A percentile compares a stretch with the other conserved stretches of the same genome.
These are phyloP conservation scores for Papilio dardanus DNA, from an alignment of 1,140 invertebrate species.

Conservation along the genomic window DNA sequence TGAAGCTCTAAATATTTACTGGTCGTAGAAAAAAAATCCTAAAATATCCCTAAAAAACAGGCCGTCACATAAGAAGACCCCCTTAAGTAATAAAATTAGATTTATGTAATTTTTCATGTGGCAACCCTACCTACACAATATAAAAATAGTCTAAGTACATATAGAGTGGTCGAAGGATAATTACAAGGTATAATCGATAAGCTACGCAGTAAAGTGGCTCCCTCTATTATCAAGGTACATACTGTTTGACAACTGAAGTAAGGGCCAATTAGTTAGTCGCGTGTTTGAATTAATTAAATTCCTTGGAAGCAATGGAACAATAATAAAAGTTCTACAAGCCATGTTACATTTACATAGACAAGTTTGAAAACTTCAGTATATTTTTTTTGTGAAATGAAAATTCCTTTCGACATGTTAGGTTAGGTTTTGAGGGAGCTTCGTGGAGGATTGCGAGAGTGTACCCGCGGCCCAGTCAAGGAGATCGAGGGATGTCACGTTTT, in stretches of 20 bases:
- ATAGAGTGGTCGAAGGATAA: not conserved
- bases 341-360: not conserved
- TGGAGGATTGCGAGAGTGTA: too few species aligned
- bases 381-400: not conserved
- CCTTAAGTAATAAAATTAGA: too few species aligned
- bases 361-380: not conserved
- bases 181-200: not conserved
- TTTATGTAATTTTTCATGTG: not conserved
- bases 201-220: not conserved
- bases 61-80: too few species aligned
- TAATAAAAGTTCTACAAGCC: not conserved
- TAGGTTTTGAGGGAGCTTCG: not conserved
- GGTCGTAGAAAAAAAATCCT: too few species aligned
- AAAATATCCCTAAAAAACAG: too few species aligned
- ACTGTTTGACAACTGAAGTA: constrained; percentile 7
- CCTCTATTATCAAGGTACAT: not conserved
- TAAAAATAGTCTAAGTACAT: not conserved
- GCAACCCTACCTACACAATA: not conserved
- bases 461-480: too few species aligned
- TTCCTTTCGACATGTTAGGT: not conserved
- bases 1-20: too few species aligned
- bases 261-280: not conserved
- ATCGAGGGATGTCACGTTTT: too few species aligned
- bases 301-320: not conserved
- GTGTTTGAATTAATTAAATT: constrained; percentile 14